phyloP scores from a whole-genome alignment of 2,888 invertebrate genomes.

The Phortica magna region DNA sequence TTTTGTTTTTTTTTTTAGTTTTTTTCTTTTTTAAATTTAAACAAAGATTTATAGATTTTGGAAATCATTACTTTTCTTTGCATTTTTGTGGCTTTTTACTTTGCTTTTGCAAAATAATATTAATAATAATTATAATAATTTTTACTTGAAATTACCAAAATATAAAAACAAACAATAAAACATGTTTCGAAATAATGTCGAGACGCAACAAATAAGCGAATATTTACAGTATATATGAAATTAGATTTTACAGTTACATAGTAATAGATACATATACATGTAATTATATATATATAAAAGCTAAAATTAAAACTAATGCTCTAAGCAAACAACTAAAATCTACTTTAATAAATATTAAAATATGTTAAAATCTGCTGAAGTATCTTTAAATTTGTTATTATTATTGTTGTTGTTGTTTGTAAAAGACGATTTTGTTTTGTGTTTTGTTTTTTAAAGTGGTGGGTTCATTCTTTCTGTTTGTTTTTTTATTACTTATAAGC shows the following conservation, averaged over 20 bases:
- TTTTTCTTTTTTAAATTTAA: slow-evolving; percentile 50
- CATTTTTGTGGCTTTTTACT: slow-evolving; percentile 59
- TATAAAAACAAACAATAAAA: not conserved
- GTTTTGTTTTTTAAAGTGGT: slow-evolving; percentile 53
- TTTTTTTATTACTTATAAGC: slow-evolving; percentile 13
- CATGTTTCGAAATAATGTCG: slow-evolving; percentile 1
- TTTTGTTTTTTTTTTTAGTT: not conserved
- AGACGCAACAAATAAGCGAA: not conserved
- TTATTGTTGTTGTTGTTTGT: slow-evolving; percentile 36
- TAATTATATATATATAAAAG: slow-evolving; percentile 53
- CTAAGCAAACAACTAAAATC: slow-evolving; percentile 50
- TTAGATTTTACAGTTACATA: slow-evolving; percentile 2
- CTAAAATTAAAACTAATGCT: slow-evolving; percentile 60
- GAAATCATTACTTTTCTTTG: slow-evolving; percentile 63
- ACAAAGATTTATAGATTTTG: slow-evolving; percentile 71
- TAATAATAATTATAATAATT: not conserved
- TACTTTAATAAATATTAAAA: slow-evolving; percentile 64
- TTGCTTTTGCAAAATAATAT: slow-evolving; percentile 9
- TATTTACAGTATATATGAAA: not conserved
- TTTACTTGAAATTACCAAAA: not conserved
- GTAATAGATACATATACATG: not conserved
- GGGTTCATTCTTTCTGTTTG: slow-evolving; percentile 60
- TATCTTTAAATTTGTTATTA: slow-evolving; percentile 52
- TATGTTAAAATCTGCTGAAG: slow-evolving; percentile 42
- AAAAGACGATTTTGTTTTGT: slow-evolving; percentile 29